Percentiles rank a stretch among this genome's conserved stretches.
phyloP scores from a whole-genome alignment of 1,140 invertebrate genomes.

The Chrysomallon squamiferum region DNA sequence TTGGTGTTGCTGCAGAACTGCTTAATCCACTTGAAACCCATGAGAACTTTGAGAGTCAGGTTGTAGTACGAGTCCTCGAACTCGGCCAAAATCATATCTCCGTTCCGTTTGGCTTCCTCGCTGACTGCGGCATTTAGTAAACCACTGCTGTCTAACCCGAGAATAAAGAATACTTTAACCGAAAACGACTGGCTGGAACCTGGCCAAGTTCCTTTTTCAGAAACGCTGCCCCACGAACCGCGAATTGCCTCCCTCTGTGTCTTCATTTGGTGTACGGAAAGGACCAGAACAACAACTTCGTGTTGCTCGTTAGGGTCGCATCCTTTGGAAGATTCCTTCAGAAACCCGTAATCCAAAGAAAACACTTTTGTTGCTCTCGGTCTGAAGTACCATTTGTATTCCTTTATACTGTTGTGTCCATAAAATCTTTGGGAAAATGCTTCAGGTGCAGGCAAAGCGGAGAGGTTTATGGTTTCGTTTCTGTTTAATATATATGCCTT shows the following conservation, averaged over 20 bases:
- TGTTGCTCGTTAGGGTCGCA: too few species aligned
- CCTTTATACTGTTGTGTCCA: too few species aligned
- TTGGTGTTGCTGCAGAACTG: slow-evolving; percentile 70
- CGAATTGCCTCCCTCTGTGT: neutral
- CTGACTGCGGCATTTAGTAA: neutral
- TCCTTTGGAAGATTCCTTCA: too few species aligned
- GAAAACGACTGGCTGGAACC: neutral
- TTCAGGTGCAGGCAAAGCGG: too few species aligned
- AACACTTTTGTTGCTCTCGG: too few species aligned
- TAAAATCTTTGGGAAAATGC: too few species aligned
- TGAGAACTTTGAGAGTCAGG: slow-evolving; percentile 85
- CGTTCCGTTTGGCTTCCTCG: slow-evolving; percentile 45
- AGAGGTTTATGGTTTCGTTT: too few species aligned
- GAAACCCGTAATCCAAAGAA: too few species aligned
- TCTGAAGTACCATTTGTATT: too few species aligned
- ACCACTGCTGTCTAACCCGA: neutral
- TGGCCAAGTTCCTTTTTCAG: neutral
- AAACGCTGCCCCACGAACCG: neutral
- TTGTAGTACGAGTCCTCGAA: slow-evolving; percentile 82
- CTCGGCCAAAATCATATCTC: slow-evolving; percentile 79
- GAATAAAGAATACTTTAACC: neutral
- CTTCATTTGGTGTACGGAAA: neutral
- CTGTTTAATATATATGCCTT: too few species aligned
- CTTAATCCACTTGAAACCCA: slow-evolving; percentile 79
- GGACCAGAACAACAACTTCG: neutral